Conservation (phyloP, 2,888 invertebrate genomes). For the Agrilus cyanescens region DNA sequence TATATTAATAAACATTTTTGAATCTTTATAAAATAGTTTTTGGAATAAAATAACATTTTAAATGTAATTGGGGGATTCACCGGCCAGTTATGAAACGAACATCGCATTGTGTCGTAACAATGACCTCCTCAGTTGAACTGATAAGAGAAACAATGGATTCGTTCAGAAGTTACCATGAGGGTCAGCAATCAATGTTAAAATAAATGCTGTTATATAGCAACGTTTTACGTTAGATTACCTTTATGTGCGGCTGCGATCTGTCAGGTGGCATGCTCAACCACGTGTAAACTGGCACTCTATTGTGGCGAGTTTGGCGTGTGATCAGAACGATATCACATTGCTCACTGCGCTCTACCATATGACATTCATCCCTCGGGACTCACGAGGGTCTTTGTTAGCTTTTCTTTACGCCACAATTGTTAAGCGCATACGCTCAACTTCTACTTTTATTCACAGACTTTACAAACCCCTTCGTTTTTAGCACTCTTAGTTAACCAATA, state of each 20-base stretch:
- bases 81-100: background rate
- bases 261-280: slow-evolving; percentile 30
- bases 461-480: too few relatives aligned
- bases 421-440: too few relatives aligned
- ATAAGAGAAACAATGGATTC: too few relatives aligned
- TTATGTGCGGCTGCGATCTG: slow-evolving; percentile 24
- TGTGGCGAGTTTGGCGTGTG: slow-evolving; percentile 9
- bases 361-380: slow-evolving; percentile 6
- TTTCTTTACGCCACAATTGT: too few relatives aligned
- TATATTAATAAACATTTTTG: too few relatives aligned
- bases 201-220: slow-evolving; percentile 4
- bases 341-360: slow-evolving; percentile 13
- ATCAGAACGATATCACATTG: slow-evolving; percentile 13
- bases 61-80: too few relatives aligned
- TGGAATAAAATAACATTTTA: too few relatives aligned
- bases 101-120: background rate
- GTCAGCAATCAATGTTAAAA: slow-evolving; percentile 6
- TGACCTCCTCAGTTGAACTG: too few relatives aligned
- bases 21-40: too few relatives aligned
- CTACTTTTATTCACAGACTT: too few relatives aligned
- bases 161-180: background rate
- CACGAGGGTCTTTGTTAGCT: too few relatives aligned
- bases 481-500: too few relatives aligned
- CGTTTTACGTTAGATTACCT: slow-evolving; percentile 18
- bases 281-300: slow-evolving; percentile 20